Percentiles rank a stretch among this genome's conserved stretches.
Evolutionary conservation across 2,113 vertebrate species (phyloP).

Genomic region (Microcebus jonahi): DNA sequence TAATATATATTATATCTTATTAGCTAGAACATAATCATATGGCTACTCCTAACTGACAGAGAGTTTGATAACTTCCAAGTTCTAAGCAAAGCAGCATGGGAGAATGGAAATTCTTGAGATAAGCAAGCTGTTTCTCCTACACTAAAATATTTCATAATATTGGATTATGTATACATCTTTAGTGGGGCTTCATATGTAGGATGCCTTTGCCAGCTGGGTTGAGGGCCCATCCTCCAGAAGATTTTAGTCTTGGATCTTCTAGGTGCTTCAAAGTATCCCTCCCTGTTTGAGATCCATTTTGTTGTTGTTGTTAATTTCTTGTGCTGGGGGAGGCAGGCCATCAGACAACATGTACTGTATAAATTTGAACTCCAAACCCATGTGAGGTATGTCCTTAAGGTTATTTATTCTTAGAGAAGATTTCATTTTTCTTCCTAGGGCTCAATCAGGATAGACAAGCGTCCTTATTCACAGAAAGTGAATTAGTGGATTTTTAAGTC

Average conservation of each 20-base stretch:
- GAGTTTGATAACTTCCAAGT: neutral
- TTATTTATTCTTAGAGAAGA: neutral
- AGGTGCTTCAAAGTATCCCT: neutral
- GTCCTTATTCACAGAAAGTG: neutral
- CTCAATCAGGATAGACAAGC: neutral
- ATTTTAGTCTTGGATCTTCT: neutral
- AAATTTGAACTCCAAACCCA: neutral
- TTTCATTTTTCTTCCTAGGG: conserved; percentile 15
- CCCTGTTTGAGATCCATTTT: neutral
- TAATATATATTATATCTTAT: neutral
- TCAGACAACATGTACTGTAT: neutral
- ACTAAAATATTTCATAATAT: neutral
- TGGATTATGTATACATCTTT: neutral
- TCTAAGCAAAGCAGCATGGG: neutral
- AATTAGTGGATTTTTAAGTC: neutral
- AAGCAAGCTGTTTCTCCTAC: neutral
- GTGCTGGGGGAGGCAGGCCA: neutral
- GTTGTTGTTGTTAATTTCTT: neutral
- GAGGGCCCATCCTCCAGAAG: neutral
- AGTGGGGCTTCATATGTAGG: neutral
- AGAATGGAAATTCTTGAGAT: neutral
- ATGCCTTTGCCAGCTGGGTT: neutral
- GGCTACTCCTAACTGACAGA: neutral
- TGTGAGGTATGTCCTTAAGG: neutral
- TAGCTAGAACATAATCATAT: neutral